Percentiles rank a stretch among this genome's conserved stretches.
Evolutionary conservation across 2,113 vertebrate genomes (phyloP).

Genomic region (Isurus oxyrinchus): DNA sequence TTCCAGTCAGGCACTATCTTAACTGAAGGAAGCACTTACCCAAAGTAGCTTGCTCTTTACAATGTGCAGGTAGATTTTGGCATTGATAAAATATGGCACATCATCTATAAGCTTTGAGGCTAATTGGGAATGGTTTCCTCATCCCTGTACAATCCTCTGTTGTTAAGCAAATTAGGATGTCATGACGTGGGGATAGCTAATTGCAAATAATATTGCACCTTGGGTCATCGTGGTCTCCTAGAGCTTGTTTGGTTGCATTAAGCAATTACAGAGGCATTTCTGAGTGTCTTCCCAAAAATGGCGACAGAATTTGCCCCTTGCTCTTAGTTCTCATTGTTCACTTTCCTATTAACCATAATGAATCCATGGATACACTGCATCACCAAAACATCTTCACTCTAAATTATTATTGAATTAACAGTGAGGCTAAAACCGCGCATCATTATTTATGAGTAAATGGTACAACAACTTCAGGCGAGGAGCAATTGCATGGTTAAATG

Average conservation of each 20-base stretch:
- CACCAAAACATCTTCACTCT: too few species aligned
- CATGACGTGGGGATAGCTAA: not conserved
- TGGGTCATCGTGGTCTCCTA: not conserved
- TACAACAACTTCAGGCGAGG: not conserved
- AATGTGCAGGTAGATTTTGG: not conserved
- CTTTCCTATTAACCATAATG: not conserved
- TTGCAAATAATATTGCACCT: not conserved
- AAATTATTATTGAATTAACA: too few species aligned
- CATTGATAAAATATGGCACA: too few species aligned
- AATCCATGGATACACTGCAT: too few species aligned
- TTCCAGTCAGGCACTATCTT: not conserved
- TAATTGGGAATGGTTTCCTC: not conserved
- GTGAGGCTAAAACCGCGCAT: not conserved
- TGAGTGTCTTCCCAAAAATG: not conserved
- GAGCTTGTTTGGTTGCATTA: not conserved
- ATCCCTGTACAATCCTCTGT: not conserved
- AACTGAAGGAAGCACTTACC: not conserved
- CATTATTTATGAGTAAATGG: not conserved
- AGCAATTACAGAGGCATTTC: not conserved
- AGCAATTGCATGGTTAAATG: not conserved
- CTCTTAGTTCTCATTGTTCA: not conserved
- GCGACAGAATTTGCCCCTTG: not conserved
- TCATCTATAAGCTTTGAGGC: not conserved
- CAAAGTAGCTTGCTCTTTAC: not conserved
- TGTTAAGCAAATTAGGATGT: not conserved